phyloP scores from a whole-genome alignment of 2,888 invertebrate genomes.

The Acanthosepion pharaonis region DNA sequence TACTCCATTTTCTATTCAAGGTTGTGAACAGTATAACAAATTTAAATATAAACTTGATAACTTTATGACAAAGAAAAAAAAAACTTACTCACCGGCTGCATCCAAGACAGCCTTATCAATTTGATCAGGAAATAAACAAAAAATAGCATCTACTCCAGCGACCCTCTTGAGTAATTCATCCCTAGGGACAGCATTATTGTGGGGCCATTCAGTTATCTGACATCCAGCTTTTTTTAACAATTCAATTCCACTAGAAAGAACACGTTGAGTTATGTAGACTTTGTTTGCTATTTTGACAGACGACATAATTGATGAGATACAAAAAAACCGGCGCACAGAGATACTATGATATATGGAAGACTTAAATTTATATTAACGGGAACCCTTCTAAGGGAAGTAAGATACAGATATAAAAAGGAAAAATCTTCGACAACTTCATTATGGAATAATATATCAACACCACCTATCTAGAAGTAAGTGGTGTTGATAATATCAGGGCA shows the following conservation, averaged over 20 bases:
- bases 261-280: background rate
- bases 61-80: too few relatives aligned
- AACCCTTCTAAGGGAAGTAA: background rate
- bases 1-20: too few relatives aligned
- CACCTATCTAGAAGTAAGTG: too few relatives aligned
- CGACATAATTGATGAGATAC: background rate
- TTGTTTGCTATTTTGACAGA: background rate
- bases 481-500: too few relatives aligned
- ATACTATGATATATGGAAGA: background rate
- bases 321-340: background rate
- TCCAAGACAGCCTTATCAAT: constrained; percentile 86
- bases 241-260: background rate
- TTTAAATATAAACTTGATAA: too few relatives aligned
- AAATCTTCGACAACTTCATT: background rate
- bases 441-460: background rate
- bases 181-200: constrained; percentile 73
- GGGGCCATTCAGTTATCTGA: constrained; percentile 67
- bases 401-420: background rate
- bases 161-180: constrained; percentile 82
- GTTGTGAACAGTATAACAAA: too few relatives aligned
- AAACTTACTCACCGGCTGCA: constrained; percentile 77
- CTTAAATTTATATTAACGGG: too few relatives aligned
- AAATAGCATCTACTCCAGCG: constrained; percentile 84
- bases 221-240: constrained; percentile 52
- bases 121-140: constrained; percentile 87